Base-by-base conservation (phyloP, 2,113 vertebrate species). In the Bujurquina vittata region DNA sequence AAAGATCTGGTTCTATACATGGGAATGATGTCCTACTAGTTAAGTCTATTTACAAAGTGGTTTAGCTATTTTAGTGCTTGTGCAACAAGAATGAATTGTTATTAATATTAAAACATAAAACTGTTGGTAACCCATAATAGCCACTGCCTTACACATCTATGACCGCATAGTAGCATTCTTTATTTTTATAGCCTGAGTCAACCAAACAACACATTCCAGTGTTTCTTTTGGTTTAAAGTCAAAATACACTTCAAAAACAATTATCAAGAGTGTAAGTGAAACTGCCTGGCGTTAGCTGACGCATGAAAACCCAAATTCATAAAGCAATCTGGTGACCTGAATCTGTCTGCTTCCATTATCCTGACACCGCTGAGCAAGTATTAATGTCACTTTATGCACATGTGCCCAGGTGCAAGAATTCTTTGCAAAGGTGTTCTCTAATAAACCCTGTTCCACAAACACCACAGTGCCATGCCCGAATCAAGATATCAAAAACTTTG, bases 401-500 rank as follows among this genome's bases (percentile, higher is more conserved):
- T 52, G 61, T 73, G 40, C 9, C 80, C 79, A 79, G 76, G 81
- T 87, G 72, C 78, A 56, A 74, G 43, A 61, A 62, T 72, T 82
- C 49, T 81, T 82, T 84, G 63, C 62, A 46, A 65, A 61, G 55
- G 33, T 81, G 73, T 81, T 82, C 75, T 75, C 74, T 46, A 52
- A 75, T 77, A 63, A 92, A 77, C 49, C 43, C 67, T 10, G 52
- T 77, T 79, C 72, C 57, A 69, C 26, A 81, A 80, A 37, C 5
- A 72, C 49, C 61, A 77, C 81, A 60, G 59, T 43, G 3, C 54
- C 17, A 26, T 1, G n/a, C 7, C 37, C 11, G 2, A 69, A 81
- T 90, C 18, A 88, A 87, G 80, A 87, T 87, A 91, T 93, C 90
- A 93, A 89, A 84, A 52, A 58, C 31, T n/a, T 1, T 88, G 87